phyloP scores from a whole-genome alignment of 2,113 vertebrate genomes.

The Eira barbara region DNA sequence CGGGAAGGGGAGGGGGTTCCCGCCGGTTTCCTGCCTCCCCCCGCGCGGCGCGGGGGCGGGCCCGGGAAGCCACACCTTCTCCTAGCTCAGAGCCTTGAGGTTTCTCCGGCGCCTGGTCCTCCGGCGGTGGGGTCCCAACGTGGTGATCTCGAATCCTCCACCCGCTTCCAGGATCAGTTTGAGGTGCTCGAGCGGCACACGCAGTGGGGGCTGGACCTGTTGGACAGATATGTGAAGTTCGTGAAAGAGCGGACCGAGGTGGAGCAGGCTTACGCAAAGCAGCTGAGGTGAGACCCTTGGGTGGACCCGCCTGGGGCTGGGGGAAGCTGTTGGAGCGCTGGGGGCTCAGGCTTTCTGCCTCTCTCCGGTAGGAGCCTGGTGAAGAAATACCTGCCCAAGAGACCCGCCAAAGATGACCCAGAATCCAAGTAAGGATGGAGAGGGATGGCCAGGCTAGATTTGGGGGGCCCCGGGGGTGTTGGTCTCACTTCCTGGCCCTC shows the following conservation, averaged over 20 bases:
- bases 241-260: slow-evolving; percentile 93
- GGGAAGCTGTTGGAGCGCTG: background rate
- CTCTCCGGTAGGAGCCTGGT: slow-evolving; percentile 86
- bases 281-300: slow-evolving; percentile 83
- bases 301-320: background rate
- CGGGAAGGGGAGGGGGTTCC: slow-evolving; percentile 65
- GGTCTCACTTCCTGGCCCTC: background rate
- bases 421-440: slow-evolving; percentile 87
- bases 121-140: background rate
- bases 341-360: slow-evolving; percentile 32
- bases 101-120: background rate
- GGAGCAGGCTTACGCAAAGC: slow-evolving; percentile 92
- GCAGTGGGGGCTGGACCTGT: slow-evolving; percentile 91
- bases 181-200: slow-evolving; percentile 93
- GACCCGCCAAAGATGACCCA: slow-evolving; percentile 89
- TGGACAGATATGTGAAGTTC: slow-evolving; percentile 94
- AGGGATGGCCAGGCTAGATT: too few species aligned
- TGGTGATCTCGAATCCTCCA: background rate
- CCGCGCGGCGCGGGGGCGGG: slow-evolving; percentile 39
- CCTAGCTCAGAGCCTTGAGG: background rate
- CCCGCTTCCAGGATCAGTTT: slow-evolving; percentile 87
- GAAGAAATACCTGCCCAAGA: slow-evolving; percentile 92
- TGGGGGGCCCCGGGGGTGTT: background rate
- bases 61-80: slow-evolving; percentile 52
- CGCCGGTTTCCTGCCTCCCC: slow-evolving; percentile 63